Evolutionary conservation across 2,888 invertebrate species (phyloP).

Genomic region (Lamellibrachia columna): DNA sequence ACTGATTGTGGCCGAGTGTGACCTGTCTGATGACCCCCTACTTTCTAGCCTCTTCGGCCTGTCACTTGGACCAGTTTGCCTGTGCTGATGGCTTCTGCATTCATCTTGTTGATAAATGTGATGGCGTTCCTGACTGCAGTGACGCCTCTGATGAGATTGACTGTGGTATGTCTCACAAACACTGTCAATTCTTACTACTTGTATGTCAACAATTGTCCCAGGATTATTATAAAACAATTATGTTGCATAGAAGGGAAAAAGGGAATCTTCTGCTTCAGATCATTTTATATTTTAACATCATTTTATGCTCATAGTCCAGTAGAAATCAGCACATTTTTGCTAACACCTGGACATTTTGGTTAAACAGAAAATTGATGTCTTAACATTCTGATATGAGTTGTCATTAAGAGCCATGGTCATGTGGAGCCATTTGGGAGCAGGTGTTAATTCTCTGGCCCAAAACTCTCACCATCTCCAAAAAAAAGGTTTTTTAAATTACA

Average conservation of each 20-base stretch:
- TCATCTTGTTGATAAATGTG: slow-evolving; percentile 22
- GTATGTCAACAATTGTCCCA: neutral
- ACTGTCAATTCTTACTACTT: neutral
- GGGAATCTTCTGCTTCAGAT: too few relatives aligned
- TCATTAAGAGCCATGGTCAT: too few relatives aligned
- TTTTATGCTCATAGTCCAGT: too few relatives aligned
- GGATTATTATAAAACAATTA: neutral
- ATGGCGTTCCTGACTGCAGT: slow-evolving; percentile 24
- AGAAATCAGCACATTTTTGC: too few relatives aligned
- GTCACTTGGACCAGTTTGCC: slow-evolving; percentile 25
- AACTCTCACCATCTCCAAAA: too few relatives aligned
- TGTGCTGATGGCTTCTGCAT: slow-evolving; percentile 29
- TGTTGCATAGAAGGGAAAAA: neutral
- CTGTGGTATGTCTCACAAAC: slow-evolving; percentile 18
- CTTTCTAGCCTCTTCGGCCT: slow-evolving; percentile 16
- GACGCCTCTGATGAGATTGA: slow-evolving; percentile 25
- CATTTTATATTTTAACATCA: too few relatives aligned
- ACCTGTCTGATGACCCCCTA: neutral
- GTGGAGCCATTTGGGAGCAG: too few relatives aligned
- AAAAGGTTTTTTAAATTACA: too few relatives aligned
- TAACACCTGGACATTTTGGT: too few relatives aligned
- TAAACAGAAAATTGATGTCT: too few relatives aligned
- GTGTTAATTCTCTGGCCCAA: too few relatives aligned
- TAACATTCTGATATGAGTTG: too few relatives aligned
- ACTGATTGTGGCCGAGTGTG: neutral